These are phyloP conservation scores for Sebastes taczanowskii DNA, from an alignment of 2,797 vertebrate genomes.

Conservation along the genomic window DNA sequence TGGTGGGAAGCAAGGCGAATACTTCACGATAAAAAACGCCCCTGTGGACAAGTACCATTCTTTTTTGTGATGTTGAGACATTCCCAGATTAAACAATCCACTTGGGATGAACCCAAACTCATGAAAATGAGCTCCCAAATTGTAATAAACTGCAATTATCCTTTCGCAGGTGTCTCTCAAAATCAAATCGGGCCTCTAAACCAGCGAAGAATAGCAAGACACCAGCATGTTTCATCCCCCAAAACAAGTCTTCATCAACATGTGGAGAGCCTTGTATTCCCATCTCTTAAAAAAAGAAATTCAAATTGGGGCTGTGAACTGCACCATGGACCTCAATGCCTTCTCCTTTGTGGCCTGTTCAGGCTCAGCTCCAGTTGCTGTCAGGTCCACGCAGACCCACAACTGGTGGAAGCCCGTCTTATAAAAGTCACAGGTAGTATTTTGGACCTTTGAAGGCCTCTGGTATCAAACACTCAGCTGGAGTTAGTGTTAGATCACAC, in stretches of 20 bases:
- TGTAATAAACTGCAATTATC: not conserved
- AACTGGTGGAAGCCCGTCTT: not conserved
- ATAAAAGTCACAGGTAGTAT: slow-evolving; percentile 15
- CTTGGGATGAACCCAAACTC: not conserved
- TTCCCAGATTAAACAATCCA: not conserved
- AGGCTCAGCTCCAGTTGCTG: not conserved
- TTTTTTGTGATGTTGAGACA: not conserved
- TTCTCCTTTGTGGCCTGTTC: not conserved
- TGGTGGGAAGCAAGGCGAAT: too few relatives aligned
- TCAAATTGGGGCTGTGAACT: not conserved
- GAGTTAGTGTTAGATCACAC: slow-evolving; percentile 80
- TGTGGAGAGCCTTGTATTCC: not conserved
- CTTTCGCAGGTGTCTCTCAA: not conserved
- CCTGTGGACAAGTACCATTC: too few relatives aligned
- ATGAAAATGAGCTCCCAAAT: not conserved
- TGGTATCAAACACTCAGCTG: slow-evolving; percentile 82
- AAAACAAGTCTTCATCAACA: not conserved
- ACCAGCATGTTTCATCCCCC: too few relatives aligned
- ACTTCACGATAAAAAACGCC: too few relatives aligned
- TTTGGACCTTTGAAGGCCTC: slow-evolving; percentile 12
- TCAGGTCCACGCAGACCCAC: not conserved
- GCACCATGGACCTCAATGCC: not conserved
- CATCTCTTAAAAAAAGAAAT: not conserved
- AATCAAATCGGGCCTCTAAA: not conserved
- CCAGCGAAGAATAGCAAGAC: not conserved